Base-by-base conservation (phyloP, 2,113 vertebrate species). In the Anthoscopus minutus region DNA sequence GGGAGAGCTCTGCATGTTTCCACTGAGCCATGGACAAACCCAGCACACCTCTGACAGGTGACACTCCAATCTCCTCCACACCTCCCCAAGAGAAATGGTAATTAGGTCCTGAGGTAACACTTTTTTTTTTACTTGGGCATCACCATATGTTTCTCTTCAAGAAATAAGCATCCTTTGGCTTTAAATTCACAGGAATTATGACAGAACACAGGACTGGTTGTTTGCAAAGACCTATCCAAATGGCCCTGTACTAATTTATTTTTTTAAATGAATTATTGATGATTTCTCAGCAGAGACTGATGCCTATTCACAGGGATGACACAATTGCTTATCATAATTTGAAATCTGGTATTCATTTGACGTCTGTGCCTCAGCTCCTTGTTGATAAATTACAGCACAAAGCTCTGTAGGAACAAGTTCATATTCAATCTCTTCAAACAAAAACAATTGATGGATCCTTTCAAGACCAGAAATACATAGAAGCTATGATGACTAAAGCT, bases 301-400 rank as follows among this genome's bases (percentile, higher is more conserved):
- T 96, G 90, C 35, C 82, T 88, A 92, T 96, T 96, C 93, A 93
- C 66, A 73, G 77, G 91, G 85, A 96, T 95, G 94, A 96, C 89
- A 96, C 87, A 93, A 91, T 87, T 92, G 95, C 96, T 96, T 96
- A 96, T 96, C 96, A 69, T 95, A 88, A 96, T 96, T 97, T 96
- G 96, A 97, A 96, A 97, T 96, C 95, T 96, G 95, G 92, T 94
- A 86, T 96, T 94, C 88, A 90, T 96, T 95, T 96, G 95, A 96
- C 92, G 90, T 94, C 92, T 92, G 96, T 95, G 94, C 91, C 74
- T 87, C 92, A 35, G 87, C 0, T 2, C 73, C 76, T 35, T 86
- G 78, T 95, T 92, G 92, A 96, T 94, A 93, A 94, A 95, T 89
- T 89, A 92, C 93, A 93, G 91, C 85, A 96, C 88, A 94, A 96